These are phyloP conservation scores for Pelobates cultripes DNA, from an alignment of 2,797 vertebrate genomes.

Conservation along the genomic window DNA sequence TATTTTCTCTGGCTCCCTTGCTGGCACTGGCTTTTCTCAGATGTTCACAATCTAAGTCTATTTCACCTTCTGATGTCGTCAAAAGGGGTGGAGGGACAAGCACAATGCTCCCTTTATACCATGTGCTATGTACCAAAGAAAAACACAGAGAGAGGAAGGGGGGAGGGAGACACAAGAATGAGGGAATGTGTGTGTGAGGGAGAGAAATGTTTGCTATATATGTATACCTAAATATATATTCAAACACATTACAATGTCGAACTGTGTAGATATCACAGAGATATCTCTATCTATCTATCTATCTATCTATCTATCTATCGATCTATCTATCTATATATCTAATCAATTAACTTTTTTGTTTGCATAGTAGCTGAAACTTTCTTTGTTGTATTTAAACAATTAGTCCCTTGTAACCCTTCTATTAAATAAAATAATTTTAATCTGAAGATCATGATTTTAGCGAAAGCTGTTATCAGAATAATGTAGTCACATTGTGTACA, in stretches of 20 bases:
- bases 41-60: slow-evolving; percentile 15
- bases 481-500: no score
- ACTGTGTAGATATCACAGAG: background rate
- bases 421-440: no score
- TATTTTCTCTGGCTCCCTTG: background rate
- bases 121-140: slow-evolving; percentile 31
- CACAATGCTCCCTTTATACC: slow-evolving; percentile 50
- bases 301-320: background rate
- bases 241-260: background rate
- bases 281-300: background rate
- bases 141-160: slow-evolving; percentile 15
- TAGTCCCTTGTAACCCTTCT: no score
- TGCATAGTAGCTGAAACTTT: no score
- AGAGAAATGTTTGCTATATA: background rate
- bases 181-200: slow-evolving; percentile 18
- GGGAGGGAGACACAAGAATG: background rate
- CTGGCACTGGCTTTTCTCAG: slow-evolving; percentile 34
- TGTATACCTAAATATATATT: background rate
- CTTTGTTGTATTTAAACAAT: no score
- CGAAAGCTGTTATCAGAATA: no score
- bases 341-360: no score
- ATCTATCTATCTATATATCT: background rate
- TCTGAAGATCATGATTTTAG: no score
- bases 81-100: slow-evolving; percentile 29
- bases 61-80: slow-evolving; percentile 39